A percentile compares a stretch with the other conserved stretches of the same genome.
phyloP scores from a whole-genome alignment of 1,140 invertebrate species.

The Dolichoris vasculosae region DNA sequence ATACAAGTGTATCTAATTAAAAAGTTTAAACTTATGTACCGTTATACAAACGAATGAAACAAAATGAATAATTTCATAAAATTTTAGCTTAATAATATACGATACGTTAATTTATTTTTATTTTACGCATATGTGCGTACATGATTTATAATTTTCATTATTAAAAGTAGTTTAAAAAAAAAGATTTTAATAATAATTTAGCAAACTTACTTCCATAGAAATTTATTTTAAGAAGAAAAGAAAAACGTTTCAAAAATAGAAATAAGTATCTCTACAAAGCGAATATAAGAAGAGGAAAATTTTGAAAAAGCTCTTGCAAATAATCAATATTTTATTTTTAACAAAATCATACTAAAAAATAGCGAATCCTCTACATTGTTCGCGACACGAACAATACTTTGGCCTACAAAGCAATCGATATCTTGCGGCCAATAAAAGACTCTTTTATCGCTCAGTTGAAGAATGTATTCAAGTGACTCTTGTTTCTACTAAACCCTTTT shows the following conservation, averaged over 20 bases:
- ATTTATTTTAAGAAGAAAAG: no score
- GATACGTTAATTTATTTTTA: no score
- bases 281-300: not conserved
- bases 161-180: not conserved
- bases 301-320: not conserved
- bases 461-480: slow-evolving; percentile 35
- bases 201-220: not conserved
- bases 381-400: not conserved
- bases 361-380: not conserved
- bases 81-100: not conserved
- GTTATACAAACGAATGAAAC: not conserved
- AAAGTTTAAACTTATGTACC: slow-evolving; percentile 5
- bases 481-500: slow-evolving; percentile 25
- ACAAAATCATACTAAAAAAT: not conserved
- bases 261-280: not conserved
- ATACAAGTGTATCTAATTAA: slow-evolving; percentile 17
- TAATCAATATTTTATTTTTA: not conserved
- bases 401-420: slow-evolving; percentile 43
- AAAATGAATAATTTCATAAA: not conserved
- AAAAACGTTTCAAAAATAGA: not conserved
- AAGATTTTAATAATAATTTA: not conserved
- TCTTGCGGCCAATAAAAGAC: slow-evolving; percentile 35
- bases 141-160: no score
- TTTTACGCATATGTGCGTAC: no score
- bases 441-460: not conserved